Percentiles rank a stretch among this genome's conserved stretches.
phyloP scores from a whole-genome alignment of 2,888 invertebrate species.

The Parapristionchus giblindavisi region DNA sequence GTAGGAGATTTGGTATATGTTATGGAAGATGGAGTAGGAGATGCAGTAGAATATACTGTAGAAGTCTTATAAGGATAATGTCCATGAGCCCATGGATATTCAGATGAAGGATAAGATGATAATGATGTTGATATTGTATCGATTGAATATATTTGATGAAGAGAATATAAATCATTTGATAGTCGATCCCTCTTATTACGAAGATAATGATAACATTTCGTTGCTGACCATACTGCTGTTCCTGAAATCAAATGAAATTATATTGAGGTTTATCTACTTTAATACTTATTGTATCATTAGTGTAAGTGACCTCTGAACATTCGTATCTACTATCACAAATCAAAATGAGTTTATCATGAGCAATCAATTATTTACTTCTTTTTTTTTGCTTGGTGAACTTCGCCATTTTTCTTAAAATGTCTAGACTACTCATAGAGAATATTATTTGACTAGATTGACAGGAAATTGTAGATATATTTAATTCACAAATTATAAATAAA shows the following conservation, averaged over 20 bases:
- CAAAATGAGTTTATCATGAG: too few species aligned
- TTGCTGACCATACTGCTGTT: conserved; percentile 56
- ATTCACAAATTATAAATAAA: too few species aligned
- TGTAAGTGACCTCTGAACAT: too few species aligned
- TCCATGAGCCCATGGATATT: conserved; percentile 31
- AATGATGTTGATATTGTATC: conserved; percentile 13
- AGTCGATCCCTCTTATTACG: conserved; percentile 45
- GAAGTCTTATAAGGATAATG: neutral
- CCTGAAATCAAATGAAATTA: conserved; percentile 39
- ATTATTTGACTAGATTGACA: too few species aligned
- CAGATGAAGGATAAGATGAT: conserved; percentile 21
- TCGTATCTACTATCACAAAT: too few species aligned
- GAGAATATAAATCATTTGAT: neutral
- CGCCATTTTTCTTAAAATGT: too few species aligned
- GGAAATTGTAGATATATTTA: too few species aligned
- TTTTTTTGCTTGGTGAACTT: too few species aligned
- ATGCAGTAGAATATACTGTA: conserved; percentile 11
- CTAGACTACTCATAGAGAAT: too few species aligned
- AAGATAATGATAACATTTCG: conserved; percentile 57
- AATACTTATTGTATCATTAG: neutral
- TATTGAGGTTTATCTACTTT: neutral
- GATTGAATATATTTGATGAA: neutral
- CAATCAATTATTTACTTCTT: too few species aligned
- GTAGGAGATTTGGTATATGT: conserved; percentile 9
- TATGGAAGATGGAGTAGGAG: too few species aligned